Evolutionary conservation across 2,797 vertebrate species (phyloP).

Genomic region (Glossophaga mutica): DNA sequence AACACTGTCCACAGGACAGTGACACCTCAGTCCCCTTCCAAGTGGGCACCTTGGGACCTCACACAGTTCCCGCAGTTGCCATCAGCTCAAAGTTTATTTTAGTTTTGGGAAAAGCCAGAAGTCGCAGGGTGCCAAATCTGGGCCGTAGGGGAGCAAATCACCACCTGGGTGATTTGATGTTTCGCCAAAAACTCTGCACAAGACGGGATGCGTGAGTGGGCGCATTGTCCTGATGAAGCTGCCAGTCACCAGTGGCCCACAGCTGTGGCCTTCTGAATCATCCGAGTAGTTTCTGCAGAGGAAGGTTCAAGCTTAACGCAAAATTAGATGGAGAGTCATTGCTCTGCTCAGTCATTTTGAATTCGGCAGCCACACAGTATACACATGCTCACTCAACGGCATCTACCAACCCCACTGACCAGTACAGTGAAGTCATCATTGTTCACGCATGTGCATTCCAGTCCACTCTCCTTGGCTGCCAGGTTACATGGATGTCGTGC

Average conservation of each 20-base stretch:
- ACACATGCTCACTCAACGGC: neutral
- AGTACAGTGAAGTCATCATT: neutral
- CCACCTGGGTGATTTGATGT: neutral
- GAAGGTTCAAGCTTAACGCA: neutral
- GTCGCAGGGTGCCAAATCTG: neutral
- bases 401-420: neutral
- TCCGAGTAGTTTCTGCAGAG: neutral
- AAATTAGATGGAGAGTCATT: neutral
- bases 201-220: neutral
- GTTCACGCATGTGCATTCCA: neutral
- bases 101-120: neutral
- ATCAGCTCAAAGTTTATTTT: neutral
- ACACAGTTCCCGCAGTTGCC: neutral
- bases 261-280: neutral
- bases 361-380: neutral
- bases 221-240: neutral
- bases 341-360: neutral
- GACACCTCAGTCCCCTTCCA: neutral
- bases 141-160: neutral
- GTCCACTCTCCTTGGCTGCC: neutral
- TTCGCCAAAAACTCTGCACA: neutral
- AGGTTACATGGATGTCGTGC: neutral
- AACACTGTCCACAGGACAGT: neutral
- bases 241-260: neutral
- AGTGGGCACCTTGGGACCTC: neutral